Base-by-base conservation (phyloP, 2,888 invertebrate genomes). In the Biston betularia region DNA sequence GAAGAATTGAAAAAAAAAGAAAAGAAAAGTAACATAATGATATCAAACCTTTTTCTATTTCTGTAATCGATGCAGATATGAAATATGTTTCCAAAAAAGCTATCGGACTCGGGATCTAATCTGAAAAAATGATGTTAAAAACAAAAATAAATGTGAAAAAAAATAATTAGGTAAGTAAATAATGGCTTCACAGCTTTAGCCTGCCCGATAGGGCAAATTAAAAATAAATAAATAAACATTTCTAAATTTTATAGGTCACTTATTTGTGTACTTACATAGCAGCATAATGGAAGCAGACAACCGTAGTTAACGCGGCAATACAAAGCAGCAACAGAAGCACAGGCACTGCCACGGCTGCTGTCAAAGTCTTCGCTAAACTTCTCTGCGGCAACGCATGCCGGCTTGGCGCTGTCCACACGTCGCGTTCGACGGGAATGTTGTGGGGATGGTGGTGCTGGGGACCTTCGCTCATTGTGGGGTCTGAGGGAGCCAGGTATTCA, bases 251-350 rank as follows among this genome's bases (percentile, higher is more conserved):
- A 1, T 38, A 38, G 38, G 9, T 9, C 0, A 4, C 38, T 44
- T 12, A 8, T n/a, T 7, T 9, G 33, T 11, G 15, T 49, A 96
- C 97, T 97, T 87, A 97, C 97, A 96, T 93, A 81, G 96, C 95
- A 72, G 96, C 96, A 78, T 97, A 96, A 74, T 97, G 96, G 74
- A 97, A 95, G 85, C 97, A 97, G 11, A 97, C 90, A 0, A 96
- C 95, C 2, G 96, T 95, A 0, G 97, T 96, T 2, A 97, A 84
- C 8, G 96, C 92, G 4, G 96, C 94, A 0, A 96, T 94, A 1
- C 97, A 88, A 15, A 97, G 82, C 52, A 97, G 86, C 81, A 97
- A 92, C 52, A 97, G 89, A 62, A 96, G 84, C 71, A 96, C 91
- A 0, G 97, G 97, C 12, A 96, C 94, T 11, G 96, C 94, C 65